Percentiles rank a stretch among this genome's conserved stretches.
Evolutionary conservation across 2,797 vertebrate genomes (phyloP).

Genomic region (Enteromius mattozi): DNA sequence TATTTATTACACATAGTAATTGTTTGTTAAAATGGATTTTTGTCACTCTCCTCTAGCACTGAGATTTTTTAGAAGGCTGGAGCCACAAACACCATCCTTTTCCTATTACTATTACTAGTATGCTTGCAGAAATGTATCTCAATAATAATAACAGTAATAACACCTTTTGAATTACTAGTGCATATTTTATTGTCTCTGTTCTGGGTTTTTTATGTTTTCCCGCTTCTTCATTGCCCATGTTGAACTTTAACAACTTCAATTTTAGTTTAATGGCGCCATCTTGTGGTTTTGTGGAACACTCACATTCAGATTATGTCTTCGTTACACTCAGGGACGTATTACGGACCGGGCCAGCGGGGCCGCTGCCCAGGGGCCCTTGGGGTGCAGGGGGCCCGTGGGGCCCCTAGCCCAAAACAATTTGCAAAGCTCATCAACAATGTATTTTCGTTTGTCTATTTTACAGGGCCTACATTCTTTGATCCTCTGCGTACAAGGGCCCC

Average conservation of each 20-base stretch:
- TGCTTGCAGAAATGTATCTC: not conserved
- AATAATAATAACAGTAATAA: not conserved
- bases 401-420: too few species aligned
- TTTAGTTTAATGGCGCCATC: conserved; percentile 12
- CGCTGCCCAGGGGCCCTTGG: too few species aligned
- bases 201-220: not conserved
- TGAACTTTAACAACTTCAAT: not conserved
- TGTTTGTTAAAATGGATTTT: not conserved
- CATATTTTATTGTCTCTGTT: not conserved
- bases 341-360: too few species aligned
- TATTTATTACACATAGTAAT: not conserved
- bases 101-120: not conserved
- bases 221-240: not conserved
- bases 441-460: too few species aligned
- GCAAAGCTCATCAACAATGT: too few species aligned
- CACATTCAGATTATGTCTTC: not conserved
- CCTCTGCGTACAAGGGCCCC: too few species aligned
- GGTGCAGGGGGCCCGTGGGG: too few species aligned
- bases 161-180: not conserved
- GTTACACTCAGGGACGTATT: not conserved
- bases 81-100: not conserved
- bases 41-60: not conserved
- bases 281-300: not conserved
- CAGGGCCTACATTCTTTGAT: too few species aligned
- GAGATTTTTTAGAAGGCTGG: not conserved